A percentile compares a stretch with the other conserved stretches of the same genome.
Evolutionary conservation across 1,140 invertebrate genomes (phyloP).

Genomic region (Sinella curviseta): DNA sequence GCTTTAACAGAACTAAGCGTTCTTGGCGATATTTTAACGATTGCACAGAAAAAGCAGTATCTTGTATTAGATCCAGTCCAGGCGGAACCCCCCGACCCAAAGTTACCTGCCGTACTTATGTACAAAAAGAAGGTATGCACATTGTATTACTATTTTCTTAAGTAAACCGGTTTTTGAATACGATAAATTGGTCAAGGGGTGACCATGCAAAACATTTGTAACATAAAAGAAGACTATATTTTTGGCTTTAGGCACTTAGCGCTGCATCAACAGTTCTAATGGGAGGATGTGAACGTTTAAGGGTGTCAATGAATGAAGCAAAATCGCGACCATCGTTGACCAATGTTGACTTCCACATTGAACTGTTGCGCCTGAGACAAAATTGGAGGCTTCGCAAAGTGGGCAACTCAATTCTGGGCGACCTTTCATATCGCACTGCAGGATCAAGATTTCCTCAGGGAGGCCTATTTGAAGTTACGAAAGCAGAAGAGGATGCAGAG

Average conservation of each 20-base stretch:
- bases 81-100: constrained; percentile 77
- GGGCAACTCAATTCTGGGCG: constrained; percentile 90
- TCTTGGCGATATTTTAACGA: constrained; percentile 83
- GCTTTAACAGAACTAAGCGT: constrained; percentile 90
- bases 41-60: constrained; percentile 90
- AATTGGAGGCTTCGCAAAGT: constrained; percentile 96
- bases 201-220: too few relatives aligned
- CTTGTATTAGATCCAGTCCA: constrained; percentile 90
- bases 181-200: not conserved
- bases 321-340: constrained; percentile 38
- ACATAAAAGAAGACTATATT: too few relatives aligned
- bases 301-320: constrained; percentile 73
- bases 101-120: constrained; percentile 83
- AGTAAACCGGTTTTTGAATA: not conserved
- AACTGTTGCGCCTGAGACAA: constrained; percentile 82
- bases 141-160: too few relatives aligned
- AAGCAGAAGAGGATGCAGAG: constrained; percentile 71
- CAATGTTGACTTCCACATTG: constrained; percentile 82
- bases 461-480: constrained; percentile 94
- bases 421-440: constrained; percentile 88
- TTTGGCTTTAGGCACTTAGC: constrained; percentile 69
- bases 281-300: constrained; percentile 80
- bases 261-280: constrained; percentile 79
- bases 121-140: constrained; percentile 80
- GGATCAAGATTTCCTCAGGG: constrained; percentile 90